Evolutionary conservation across 2,888 invertebrate species (phyloP).

Genomic region (Hirtodrosophila confusa): DNA sequence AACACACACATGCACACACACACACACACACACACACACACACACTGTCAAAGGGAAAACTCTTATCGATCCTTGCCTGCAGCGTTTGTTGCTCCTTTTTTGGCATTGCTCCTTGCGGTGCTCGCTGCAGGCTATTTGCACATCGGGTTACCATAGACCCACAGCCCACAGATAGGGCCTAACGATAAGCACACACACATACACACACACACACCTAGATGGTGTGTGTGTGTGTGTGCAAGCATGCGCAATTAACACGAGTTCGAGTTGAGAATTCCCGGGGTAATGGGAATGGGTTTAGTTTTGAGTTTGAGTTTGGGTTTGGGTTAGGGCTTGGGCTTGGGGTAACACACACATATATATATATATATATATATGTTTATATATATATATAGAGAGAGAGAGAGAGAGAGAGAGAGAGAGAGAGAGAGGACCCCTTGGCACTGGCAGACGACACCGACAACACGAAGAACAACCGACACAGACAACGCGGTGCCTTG

Average conservation of each 20-base stretch:
- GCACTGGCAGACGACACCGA: constrained; percentile 12
- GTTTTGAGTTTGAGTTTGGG: constrained; percentile 12
- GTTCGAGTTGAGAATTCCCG: constrained; percentile 44
- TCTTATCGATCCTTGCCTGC: constrained; percentile 49
- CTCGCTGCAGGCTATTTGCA: constrained; percentile 57
- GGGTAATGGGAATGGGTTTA: constrained; percentile 30
- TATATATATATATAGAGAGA: no score
- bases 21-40: not conserved
- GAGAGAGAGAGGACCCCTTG: constrained; percentile 19
- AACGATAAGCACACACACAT: constrained; percentile 40
- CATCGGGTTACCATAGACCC: constrained; percentile 51
- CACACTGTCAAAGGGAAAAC: constrained; percentile 1
- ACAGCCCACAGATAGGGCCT: constrained; percentile 36
- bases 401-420: no score
- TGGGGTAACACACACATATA: constrained; percentile 8
- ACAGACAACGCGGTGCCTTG: constrained; percentile 57
- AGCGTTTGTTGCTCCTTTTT: constrained; percentile 56
- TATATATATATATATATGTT: no score
- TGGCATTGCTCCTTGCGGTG: constrained; percentile 28
- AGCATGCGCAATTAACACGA: constrained; percentile 68
- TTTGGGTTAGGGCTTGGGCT: not conserved
- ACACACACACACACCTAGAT: constrained; percentile 9
- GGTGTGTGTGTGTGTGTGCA: constrained; percentile 40
- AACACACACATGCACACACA: constrained; percentile 12
- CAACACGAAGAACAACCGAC: constrained; percentile 16